A percentile compares a stretch with the other conserved stretches of the same genome.
These are phyloP conservation scores for Caenorhabditis becei DNA, from an alignment of 2,888 invertebrate species.

Conservation along the genomic window DNA sequence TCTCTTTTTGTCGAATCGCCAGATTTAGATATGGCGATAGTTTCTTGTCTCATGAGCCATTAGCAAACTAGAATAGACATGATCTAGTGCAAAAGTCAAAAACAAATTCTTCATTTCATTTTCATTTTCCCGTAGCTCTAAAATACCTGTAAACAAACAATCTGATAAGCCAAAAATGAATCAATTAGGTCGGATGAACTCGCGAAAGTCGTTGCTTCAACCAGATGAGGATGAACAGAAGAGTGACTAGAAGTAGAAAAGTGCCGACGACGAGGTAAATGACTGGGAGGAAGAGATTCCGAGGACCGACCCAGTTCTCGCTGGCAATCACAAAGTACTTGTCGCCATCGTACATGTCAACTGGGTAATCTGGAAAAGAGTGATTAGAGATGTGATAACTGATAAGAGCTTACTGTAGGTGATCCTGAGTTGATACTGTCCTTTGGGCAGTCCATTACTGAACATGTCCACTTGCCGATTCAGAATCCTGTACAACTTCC, in stretches of 20 bases:
- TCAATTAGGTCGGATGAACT: conserved; percentile 52
- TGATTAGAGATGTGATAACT: not conserved
- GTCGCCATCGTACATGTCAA: conserved; percentile 92
- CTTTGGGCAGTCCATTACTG: conserved; percentile 84
- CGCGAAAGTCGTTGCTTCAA: conserved; percentile 85
- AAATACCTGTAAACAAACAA: not conserved
- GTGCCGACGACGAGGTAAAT: conserved; percentile 97
- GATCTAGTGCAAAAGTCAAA: no score
- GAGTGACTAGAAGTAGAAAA: conserved; percentile 90
- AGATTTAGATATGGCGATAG: no score
- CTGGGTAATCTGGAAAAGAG: conserved; percentile 87
- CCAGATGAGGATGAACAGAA: conserved; percentile 93
- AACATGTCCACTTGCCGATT: conserved; percentile 85
- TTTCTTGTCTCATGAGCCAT: no score
- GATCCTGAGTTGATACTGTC: conserved; percentile 82
- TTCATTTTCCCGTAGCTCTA: not conserved
- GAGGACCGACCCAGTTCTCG: conserved; percentile 95
- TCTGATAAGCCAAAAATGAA: not conserved
- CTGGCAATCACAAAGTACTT: conserved; percentile 96
- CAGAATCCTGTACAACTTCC: conserved; percentile 91
- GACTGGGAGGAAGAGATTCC: conserved; percentile 97
- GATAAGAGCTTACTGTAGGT: conserved; percentile 78
- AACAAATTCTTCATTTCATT: no score
- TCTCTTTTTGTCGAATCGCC: no score
- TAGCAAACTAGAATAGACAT: no score